phyloP scores from a whole-genome alignment of 2,113 vertebrate species.

The Blennius ocellaris region DNA sequence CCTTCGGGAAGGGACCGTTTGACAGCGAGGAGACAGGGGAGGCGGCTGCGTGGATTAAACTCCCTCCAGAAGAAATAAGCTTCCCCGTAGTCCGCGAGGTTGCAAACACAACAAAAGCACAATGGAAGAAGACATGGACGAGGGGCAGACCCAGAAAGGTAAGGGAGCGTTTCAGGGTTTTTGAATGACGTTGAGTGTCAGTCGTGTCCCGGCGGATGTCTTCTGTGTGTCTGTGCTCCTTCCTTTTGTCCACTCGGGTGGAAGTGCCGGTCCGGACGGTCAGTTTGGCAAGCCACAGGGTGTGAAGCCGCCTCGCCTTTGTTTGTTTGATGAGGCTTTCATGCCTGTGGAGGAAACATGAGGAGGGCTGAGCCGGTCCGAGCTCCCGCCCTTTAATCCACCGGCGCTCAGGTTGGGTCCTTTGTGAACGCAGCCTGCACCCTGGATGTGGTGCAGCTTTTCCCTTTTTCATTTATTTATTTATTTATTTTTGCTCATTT shows the following conservation, averaged over 20 bases:
- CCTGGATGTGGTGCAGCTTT: constrained; percentile 35
- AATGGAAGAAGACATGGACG: constrained; percentile 99
- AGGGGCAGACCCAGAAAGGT: constrained; percentile 99
- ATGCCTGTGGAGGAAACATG: constrained; percentile 73
- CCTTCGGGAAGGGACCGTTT: constrained; percentile 81
- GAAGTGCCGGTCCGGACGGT: constrained; percentile 53
- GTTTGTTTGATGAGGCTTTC: constrained; percentile 86
- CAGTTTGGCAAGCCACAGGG: constrained; percentile 60
- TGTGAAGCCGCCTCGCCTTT: constrained; percentile 81
- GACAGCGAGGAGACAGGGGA: constrained; percentile 78
- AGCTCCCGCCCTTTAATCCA: constrained; percentile 36
- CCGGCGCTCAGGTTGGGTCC: constrained; percentile 27
- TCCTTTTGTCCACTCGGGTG: constrained; percentile 77
- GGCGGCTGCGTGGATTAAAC: constrained; percentile 74
- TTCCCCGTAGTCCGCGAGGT: too few relatives aligned
- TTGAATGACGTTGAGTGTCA: too few relatives aligned
- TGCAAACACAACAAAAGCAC: constrained; percentile 82
- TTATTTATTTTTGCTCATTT: not conserved
- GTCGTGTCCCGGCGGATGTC: constrained; percentile 44
- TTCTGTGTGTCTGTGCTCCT: constrained; percentile 61
- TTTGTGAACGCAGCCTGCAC: constrained; percentile 42
- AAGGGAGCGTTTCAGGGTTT: constrained; percentile 68
- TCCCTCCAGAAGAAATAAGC: constrained; percentile 32
- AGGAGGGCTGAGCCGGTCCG: constrained; percentile 24
- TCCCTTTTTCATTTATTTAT: too few relatives aligned